A percentile compares a stretch with the other conserved stretches of the same genome.
These are phyloP conservation scores for Mizuhopecten yessoensis DNA, from an alignment of 1,140 invertebrate species.

Conservation along the genomic window DNA sequence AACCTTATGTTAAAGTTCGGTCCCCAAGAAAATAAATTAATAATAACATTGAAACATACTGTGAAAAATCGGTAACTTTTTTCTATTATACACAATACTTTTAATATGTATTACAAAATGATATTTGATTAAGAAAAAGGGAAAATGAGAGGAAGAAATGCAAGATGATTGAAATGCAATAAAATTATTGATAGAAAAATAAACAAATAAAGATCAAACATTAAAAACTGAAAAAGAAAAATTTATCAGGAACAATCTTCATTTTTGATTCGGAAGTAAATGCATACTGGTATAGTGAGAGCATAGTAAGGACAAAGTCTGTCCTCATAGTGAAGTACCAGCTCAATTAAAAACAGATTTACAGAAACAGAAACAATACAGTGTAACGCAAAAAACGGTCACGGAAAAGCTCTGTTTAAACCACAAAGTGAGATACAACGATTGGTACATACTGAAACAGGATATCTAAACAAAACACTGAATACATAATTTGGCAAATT, in stretches of 20 bases:
- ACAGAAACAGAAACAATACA: neutral
- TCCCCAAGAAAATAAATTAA: slow-evolving; percentile 29
- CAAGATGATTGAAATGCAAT: neutral
- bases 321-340: neutral
- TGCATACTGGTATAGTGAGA: slow-evolving; percentile 20
- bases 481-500: slow-evolving; percentile 17
- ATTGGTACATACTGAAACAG: neutral
- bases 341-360: neutral
- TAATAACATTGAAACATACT: neutral
- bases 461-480: neutral
- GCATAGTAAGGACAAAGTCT: neutral
- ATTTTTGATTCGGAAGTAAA: neutral
- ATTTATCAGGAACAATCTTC: neutral
- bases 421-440: neutral
- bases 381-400: neutral
- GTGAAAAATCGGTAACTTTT: neutral
- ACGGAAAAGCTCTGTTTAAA: slow-evolving; percentile 20
- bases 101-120: neutral
- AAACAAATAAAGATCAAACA: neutral
- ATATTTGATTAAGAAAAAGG: neutral
- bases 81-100: neutral
- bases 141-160: neutral
- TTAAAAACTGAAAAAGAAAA: neutral
- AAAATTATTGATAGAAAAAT: neutral
- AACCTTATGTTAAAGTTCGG: neutral